Evolutionary conservation across 1,140 invertebrate genomes (phyloP).

Genomic region (Cataglyphis hispanica): DNA sequence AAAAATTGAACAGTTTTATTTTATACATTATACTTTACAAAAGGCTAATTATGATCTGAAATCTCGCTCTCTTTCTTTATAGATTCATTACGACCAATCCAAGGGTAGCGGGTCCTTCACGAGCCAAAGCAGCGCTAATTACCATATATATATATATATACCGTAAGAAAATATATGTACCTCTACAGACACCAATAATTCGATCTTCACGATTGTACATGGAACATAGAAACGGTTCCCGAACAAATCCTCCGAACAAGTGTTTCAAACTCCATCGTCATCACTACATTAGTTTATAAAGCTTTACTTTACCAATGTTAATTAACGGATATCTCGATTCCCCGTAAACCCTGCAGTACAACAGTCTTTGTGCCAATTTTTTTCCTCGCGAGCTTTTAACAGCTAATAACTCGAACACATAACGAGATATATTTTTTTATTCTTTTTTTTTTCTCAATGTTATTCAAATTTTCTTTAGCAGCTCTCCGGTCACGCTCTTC

Average conservation of each 20-base stretch:
- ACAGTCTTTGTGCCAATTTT: slow-evolving; percentile 57
- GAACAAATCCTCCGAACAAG: slow-evolving; percentile 64
- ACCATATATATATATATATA: slow-evolving; percentile 54
- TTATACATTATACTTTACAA: background rate
- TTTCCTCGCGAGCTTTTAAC: slow-evolving; percentile 27
- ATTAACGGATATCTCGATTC: slow-evolving; percentile 71
- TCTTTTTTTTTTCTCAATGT: slow-evolving; percentile 28
- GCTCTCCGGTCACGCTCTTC: slow-evolving; percentile 61
- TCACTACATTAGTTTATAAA: slow-evolving; percentile 61
- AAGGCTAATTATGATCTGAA: background rate
- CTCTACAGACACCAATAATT: slow-evolving; percentile 76
- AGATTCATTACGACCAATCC: slow-evolving; percentile 59
- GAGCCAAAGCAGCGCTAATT: slow-evolving; percentile 74
- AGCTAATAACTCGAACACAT: slow-evolving; percentile 68
- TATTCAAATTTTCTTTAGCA: slow-evolving; percentile 50
- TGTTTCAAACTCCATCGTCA: slow-evolving; percentile 39
- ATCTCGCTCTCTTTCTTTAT: background rate
- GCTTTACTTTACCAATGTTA: slow-evolving; percentile 68
- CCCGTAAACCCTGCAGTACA: slow-evolving; percentile 73
- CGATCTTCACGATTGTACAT: slow-evolving; percentile 70
- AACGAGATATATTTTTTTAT: slow-evolving; percentile 30
- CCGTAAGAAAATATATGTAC: slow-evolving; percentile 77
- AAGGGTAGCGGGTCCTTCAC: slow-evolving; percentile 67
- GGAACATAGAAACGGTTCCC: slow-evolving; percentile 66
- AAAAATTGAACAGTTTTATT: slow-evolving; percentile 22